A percentile compares a stretch with the other conserved stretches of the same genome.
These are phyloP conservation scores for Pocota personata DNA, from an alignment of 2,888 invertebrate genomes.

Conservation along the genomic window DNA sequence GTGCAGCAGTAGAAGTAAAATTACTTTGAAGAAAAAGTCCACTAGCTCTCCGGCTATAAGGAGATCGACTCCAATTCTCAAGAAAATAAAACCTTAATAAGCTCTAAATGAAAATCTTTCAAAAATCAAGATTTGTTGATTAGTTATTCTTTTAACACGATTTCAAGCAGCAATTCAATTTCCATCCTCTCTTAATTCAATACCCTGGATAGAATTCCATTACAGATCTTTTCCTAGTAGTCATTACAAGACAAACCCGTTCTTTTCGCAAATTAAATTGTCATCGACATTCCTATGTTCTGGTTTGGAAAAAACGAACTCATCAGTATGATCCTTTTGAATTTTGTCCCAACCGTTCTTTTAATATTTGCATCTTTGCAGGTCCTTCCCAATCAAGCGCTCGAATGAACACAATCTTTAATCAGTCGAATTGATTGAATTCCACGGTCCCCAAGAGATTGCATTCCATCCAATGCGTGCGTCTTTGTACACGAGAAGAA, in stretches of 20 bases:
- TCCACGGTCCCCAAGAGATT: slow-evolving; percentile 50
- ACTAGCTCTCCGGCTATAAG: too few relatives aligned
- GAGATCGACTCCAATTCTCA: too few relatives aligned
- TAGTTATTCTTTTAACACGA: not conserved
- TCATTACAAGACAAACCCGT: slow-evolving; percentile 1
- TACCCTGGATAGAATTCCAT: not conserved
- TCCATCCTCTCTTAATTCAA: not conserved
- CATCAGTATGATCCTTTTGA: slow-evolving; percentile 56
- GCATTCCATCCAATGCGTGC: slow-evolving; percentile 53
- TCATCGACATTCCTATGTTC: slow-evolving; percentile 18
- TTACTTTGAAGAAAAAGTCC: too few relatives aligned
- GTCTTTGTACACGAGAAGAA: not conserved
- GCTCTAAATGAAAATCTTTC: too few relatives aligned
- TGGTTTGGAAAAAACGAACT: not conserved
- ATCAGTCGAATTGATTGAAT: slow-evolving; percentile 68
- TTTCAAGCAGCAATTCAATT: not conserved
- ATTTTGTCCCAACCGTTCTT: not conserved
- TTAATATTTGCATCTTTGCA: slow-evolving; percentile 50
- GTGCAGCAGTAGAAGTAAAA: too few relatives aligned
- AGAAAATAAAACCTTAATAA: too few relatives aligned
- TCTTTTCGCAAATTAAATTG: slow-evolving; percentile 43
- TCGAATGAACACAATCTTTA: slow-evolving; percentile 67
- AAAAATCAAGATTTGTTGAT: not conserved
- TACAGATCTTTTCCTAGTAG: not conserved
- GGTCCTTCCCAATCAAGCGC: slow-evolving; percentile 59